Percentiles rank a stretch among this genome's conserved stretches.
Conservation (phyloP, 2,113 vertebrate species). For the Capricornis sumatraensis region DNA sequence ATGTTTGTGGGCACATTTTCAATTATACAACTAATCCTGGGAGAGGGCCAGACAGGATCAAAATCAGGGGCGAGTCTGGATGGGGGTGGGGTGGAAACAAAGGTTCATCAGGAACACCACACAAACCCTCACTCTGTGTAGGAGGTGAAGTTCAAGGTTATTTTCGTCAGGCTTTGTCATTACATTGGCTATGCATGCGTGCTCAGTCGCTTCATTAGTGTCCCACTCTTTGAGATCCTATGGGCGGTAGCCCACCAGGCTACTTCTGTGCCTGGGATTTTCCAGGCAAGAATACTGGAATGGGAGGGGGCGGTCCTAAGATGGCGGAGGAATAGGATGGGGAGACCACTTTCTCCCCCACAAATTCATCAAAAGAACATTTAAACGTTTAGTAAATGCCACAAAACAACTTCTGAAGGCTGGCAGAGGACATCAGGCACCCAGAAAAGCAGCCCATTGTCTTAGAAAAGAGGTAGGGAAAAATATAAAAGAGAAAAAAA, state of each 20-base stretch:
- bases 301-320: not conserved
- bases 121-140: not conserved
- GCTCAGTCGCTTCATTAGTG: not conserved
- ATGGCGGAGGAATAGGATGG: too few species aligned
- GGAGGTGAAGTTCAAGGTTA: not conserved
- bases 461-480: too few species aligned
- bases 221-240: not conserved
- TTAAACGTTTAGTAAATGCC: too few species aligned
- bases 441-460: too few species aligned
- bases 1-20: slow-evolving; percentile 25
- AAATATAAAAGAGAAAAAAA: too few species aligned
- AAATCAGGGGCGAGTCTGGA: not conserved
- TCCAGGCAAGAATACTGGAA: not conserved
- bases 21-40: slow-evolving; percentile 29
- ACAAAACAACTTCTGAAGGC: too few species aligned
- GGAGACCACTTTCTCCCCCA: too few species aligned
- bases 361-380: too few species aligned
- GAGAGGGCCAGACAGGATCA: not conserved
- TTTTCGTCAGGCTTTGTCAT: not conserved
- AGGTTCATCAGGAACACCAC: not conserved
- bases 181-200: fast-evolving
- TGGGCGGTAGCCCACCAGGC: not conserved
- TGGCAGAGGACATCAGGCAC: too few species aligned
- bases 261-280: not conserved
- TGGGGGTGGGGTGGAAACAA: not conserved